Evolutionary conservation across 2,797 vertebrate species (phyloP).

Genomic region (Notolepis coatsorum): DNA sequence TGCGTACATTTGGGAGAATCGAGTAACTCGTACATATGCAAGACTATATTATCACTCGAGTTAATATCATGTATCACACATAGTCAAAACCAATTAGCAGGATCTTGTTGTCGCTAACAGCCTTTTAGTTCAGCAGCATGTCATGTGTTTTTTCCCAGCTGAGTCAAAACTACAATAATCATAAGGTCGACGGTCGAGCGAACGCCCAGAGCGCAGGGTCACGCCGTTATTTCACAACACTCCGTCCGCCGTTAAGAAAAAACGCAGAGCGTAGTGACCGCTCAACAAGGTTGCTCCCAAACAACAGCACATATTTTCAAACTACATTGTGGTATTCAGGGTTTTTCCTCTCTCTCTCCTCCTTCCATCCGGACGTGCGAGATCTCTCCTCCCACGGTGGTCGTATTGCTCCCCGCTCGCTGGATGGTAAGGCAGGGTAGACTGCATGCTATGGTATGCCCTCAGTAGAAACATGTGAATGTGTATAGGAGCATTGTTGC

Average conservation of each 20-base stretch:
- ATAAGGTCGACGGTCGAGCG: not conserved
- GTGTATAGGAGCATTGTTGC: conserved; percentile 73
- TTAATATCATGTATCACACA: too few species aligned
- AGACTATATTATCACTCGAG: too few species aligned
- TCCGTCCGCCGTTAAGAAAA: not conserved
- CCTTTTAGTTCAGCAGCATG: conserved; percentile 17
- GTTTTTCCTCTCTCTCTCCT: too few species aligned
- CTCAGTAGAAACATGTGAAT: conserved; percentile 79
- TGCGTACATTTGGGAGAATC: too few species aligned
- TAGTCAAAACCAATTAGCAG: too few species aligned
- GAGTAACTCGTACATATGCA: too few species aligned
- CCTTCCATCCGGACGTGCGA: conserved; percentile 34
- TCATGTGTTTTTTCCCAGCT: conserved; percentile 14
- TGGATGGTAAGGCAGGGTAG: conserved; percentile 72
- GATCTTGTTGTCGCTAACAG: too few species aligned
- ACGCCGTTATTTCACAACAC: not conserved
- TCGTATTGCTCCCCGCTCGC: conserved; percentile 69
- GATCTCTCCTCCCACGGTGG: conserved; percentile 75
- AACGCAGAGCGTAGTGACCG: not conserved
- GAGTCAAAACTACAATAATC: not conserved
- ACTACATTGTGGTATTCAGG: conserved; percentile 8
- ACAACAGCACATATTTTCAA: not conserved
- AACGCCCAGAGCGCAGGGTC: not conserved
- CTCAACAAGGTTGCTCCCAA: not conserved
- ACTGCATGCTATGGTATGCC: conserved; percentile 81